Evolutionary conservation across 2,888 invertebrate genomes (phyloP).

Genomic region (Phengaris arion): DNA sequence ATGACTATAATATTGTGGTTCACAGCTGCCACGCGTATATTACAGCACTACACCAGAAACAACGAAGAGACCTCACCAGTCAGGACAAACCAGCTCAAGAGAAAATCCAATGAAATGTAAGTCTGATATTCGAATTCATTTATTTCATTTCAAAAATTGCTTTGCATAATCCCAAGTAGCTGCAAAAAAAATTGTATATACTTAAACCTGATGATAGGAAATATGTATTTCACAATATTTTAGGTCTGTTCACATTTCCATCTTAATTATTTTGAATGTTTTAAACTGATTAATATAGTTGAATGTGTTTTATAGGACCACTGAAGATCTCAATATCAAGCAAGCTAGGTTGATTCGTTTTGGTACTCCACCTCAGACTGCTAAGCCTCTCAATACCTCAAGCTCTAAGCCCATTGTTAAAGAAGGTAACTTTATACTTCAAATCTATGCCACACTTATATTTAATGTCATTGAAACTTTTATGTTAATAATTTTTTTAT

Average conservation of each 20-base stretch:
- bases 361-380: slow-evolving; percentile 42
- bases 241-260: no score
- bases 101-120: slow-evolving; percentile 47
- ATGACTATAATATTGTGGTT: no score
- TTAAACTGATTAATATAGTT: not conserved
- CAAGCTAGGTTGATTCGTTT: slow-evolving; percentile 63
- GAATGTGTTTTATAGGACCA: slow-evolving; percentile 27
- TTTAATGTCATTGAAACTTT: no score
- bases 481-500: no score
- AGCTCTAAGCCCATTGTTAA: slow-evolving; percentile 41
- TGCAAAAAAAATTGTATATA: no score
- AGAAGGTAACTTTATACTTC: slow-evolving; percentile 50
- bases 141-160: no score
- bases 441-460: no score
- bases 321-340: slow-evolving; percentile 50
- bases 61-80: slow-evolving; percentile 50
- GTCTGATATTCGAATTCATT: not conserved
- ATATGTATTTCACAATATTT: no score
- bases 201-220: no score
- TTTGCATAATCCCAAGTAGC: no score
- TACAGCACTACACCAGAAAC: slow-evolving; percentile 72
- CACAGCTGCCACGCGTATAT: slow-evolving; percentile 67
- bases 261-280: no score
- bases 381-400: not conserved
- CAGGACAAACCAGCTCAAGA: slow-evolving; percentile 50